Evolutionary conservation across 1,140 invertebrate genomes (phyloP).

Genomic region (Oscheius sp.): DNA sequence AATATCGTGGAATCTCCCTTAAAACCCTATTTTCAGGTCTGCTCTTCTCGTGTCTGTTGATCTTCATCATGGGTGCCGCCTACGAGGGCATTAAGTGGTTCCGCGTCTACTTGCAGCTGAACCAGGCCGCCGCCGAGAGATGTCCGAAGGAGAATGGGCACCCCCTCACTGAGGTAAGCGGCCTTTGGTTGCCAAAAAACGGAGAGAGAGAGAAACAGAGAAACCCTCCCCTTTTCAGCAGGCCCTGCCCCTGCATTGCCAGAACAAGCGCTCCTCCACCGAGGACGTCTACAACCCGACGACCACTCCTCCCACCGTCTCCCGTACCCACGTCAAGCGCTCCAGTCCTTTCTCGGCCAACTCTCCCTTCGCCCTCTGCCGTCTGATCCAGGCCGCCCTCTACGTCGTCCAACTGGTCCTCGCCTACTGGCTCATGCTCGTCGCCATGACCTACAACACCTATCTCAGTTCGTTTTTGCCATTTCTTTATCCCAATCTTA

Average conservation of each 20-base stretch:
- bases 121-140: background rate
- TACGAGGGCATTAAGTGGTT: slow-evolving; percentile 56
- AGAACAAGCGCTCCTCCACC: background rate
- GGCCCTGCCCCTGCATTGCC: background rate
- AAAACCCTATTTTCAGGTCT: slow-evolving; percentile 37
- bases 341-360: background rate
- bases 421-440: slow-evolving; percentile 89
- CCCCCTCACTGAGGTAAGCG: too few species aligned
- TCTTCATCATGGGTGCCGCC: slow-evolving; percentile 48
- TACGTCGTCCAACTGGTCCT: slow-evolving; percentile 84
- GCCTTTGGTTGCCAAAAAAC: too few species aligned
- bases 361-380: too few species aligned
- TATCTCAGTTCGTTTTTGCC: slow-evolving; percentile 70
- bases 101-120: slow-evolving; percentile 49
- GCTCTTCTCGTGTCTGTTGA: slow-evolving; percentile 44
- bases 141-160: background rate
- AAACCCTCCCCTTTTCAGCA: too few species aligned
- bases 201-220: too few species aligned
- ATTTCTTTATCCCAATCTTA: background rate
- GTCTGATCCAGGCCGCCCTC: slow-evolving; percentile 78
- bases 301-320: slow-evolving; percentile 1
- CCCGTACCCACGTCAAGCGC: background rate
- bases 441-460: slow-evolving; percentile 96
- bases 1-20: too few species aligned
- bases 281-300: slow-evolving; percentile 16